Conservation (phyloP, 2,797 vertebrate species). For the Fistularia commersonii region DNA sequence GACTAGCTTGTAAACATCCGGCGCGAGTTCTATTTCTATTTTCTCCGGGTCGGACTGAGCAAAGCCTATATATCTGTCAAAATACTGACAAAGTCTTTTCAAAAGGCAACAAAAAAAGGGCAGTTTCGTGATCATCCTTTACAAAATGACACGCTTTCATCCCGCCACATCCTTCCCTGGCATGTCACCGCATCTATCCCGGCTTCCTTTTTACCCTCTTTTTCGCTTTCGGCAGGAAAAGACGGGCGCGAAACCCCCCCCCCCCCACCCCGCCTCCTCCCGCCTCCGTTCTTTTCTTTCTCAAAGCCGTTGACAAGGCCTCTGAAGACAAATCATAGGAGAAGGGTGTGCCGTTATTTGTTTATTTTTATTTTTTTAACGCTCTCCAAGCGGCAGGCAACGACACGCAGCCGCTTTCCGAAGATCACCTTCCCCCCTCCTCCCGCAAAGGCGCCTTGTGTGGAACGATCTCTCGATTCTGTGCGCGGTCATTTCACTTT, state of each 20-base stretch:
- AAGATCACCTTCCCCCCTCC: conserved; percentile 51
- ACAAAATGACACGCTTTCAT: conserved; percentile 69
- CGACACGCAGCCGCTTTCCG: conserved; percentile 57
- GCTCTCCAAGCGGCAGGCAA: conserved; percentile 51
- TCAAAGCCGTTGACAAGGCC: conserved; percentile 62
- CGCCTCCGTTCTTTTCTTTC: conserved; percentile 16
- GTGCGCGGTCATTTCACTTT: conserved; percentile 7
- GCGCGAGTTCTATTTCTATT: neutral
- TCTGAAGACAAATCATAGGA: conserved; percentile 55
- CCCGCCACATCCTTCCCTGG: conserved; percentile 58
- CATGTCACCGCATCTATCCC: conserved; percentile 63
- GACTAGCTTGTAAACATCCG: conserved; percentile 54
- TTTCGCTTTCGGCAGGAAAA: conserved; percentile 63
- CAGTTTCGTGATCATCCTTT: conserved; percentile 62
- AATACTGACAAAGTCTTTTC: neutral
- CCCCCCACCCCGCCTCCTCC: conserved; percentile 1
- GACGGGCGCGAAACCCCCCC: conserved; percentile 67
- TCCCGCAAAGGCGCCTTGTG: conserved; percentile 43
- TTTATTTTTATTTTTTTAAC: no score
- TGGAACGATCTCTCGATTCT: conserved; percentile 14
- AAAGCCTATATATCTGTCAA: conserved; percentile 5
- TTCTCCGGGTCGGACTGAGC: conserved; percentile 22
- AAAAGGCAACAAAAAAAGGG: conserved; percentile 8
- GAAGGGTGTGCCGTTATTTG: conserved; percentile 54
- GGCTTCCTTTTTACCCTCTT: conserved; percentile 54